Evolutionary conservation across 2,888 invertebrate species (phyloP), one percentile per base, ranked within the genome.

Genomic region (Dasysyrphus albostriatus): DNA sequence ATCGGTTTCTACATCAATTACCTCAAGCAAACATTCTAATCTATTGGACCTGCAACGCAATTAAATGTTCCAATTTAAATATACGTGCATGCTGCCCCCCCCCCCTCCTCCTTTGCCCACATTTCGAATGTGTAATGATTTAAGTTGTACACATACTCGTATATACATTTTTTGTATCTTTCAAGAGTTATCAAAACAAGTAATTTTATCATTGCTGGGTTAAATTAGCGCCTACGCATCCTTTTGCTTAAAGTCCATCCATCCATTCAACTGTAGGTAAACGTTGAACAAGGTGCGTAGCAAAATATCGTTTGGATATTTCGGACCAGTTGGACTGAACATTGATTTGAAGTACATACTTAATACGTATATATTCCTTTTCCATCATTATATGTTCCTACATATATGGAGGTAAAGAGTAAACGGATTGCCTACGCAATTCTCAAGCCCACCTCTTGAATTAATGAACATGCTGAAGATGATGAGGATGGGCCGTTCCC

Each of bases 371-470:
- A 51, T 54, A 63, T 70, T 76, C 63, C 29, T 49, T 44, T 59
- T n/a, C 19, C 37, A 51, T 69, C 39, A 34, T 59, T 34, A 58
- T 75, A n/a, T n/a, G n/a, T n/a, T n/a, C n/a, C n/a, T n/a, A n/a
- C n/a, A n/a, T n/a, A n/a, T n/a, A 79, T 65, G 5, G 19, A 59
- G 10, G 9, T 8, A 24, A 19, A 12, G 56, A 42, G 24, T 14
- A 10, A 70, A 77, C 65, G 51, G 59, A 67, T 78, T 59, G 83
- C 83, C 83, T 73, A 83, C 83, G 83, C 82, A 39, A 58, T 83
- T 83, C 72, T 72, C 49, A 58, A 69, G 78, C 83, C 78, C 78
- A 83, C 83, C 73, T 78, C 59, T 83, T 77, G 78, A 83, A 74
- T 83, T 83, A 83, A 83, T 83, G 78, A 78, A 39, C 34, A 37